phyloP scores from a whole-genome alignment of 2,888 invertebrate species.

The Acrocyrtus sp. region DNA sequence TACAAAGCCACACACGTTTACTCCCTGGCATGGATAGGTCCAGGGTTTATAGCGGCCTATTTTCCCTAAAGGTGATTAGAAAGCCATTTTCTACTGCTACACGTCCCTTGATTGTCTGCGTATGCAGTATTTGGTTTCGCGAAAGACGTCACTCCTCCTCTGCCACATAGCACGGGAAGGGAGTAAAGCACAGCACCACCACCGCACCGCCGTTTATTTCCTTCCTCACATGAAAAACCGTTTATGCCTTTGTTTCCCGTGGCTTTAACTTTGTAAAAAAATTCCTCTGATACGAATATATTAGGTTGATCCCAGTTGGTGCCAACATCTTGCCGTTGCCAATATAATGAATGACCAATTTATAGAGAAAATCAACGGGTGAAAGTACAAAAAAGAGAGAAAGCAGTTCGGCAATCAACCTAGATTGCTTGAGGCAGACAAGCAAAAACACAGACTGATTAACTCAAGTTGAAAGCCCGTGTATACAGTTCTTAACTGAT shows the following conservation, averaged over 20 bases:
- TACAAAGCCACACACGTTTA: constrained; percentile 1
- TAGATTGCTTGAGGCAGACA: background rate
- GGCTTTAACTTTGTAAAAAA: background rate
- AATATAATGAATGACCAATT: constrained; percentile 48
- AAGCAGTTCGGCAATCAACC: too few relatives aligned
- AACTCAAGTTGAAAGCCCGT: constrained; percentile 39
- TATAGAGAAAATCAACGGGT: constrained; percentile 35
- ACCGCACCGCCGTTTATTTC: too few relatives aligned
- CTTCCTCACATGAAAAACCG: too few relatives aligned
- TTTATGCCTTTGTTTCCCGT: too few relatives aligned
- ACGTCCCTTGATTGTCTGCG: too few relatives aligned
- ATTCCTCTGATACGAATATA: constrained; percentile 21
- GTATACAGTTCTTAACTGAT: background rate
- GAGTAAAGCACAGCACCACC: background rate
- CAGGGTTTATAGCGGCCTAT: background rate
- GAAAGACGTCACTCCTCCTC: too few relatives aligned
- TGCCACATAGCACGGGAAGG: background rate
- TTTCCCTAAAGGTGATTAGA: constrained; percentile 19
- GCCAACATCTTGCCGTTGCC: constrained; percentile 42
- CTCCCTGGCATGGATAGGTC: too few relatives aligned
- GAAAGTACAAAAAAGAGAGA: constrained; percentile 13
- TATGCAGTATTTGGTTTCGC: too few relatives aligned
- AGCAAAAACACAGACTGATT: constrained; percentile 30
- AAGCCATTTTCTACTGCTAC: constrained; percentile 6
- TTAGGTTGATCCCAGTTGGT: constrained; percentile 33